A percentile compares a stretch with the other conserved stretches of the same genome.
Conservation (phyloP, 2,113 vertebrate genomes). For the Pollimyrus isidori region DNA sequence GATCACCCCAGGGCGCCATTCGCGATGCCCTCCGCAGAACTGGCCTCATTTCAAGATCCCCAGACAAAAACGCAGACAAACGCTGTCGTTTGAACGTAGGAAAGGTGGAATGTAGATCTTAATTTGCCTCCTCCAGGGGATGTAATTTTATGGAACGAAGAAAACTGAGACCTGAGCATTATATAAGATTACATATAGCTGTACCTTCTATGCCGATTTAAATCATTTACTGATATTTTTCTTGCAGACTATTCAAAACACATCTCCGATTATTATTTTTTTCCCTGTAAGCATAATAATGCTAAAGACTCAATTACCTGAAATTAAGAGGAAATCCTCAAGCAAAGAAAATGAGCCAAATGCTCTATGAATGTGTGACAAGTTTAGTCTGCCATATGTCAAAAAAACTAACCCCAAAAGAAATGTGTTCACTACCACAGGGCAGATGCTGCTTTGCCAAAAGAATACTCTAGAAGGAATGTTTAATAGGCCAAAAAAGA, state of each 20-base stretch:
- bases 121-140: neutral
- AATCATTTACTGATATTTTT: neutral
- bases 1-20: neutral
- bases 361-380: neutral
- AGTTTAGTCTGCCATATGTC: neutral
- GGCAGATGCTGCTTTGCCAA: neutral
- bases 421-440: neutral
- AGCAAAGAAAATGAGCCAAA: neutral
- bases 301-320: neutral
- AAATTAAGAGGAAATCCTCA: conserved; percentile 3
- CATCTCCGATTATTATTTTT: neutral
- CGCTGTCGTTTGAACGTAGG: neutral
- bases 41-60: neutral
- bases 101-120: neutral
- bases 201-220: neutral
- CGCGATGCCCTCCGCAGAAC: neutral
- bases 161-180: neutral
- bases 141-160: neutral
- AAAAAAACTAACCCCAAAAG: neutral
- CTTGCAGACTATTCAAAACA: neutral
- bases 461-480: neutral
- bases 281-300: neutral
- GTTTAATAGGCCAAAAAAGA: neutral
- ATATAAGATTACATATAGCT: neutral
- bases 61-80: conserved; percentile 1